These are phyloP conservation scores for Bombyx mandarina DNA, from an alignment of 1,140 invertebrate species.

Conservation along the genomic window DNA sequence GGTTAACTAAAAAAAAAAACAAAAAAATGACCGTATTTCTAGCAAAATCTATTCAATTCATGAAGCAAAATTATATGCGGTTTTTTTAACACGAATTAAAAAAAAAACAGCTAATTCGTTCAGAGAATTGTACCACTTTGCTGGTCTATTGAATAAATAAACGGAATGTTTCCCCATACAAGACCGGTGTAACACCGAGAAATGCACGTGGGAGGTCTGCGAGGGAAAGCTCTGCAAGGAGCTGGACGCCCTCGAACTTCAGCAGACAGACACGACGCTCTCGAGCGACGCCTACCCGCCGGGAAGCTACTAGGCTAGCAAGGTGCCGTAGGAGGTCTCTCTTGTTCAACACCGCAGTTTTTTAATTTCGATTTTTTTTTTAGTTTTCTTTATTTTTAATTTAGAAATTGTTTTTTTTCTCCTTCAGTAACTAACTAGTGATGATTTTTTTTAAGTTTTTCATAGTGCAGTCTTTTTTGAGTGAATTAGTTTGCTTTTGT, in stretches of 20 bases:
- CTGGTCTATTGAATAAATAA: too few relatives aligned
- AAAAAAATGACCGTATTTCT: too few relatives aligned
- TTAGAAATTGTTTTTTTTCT: too few relatives aligned
- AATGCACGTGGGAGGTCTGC: conserved; percentile 60
- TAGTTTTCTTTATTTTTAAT: too few relatives aligned
- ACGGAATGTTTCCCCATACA: conserved; percentile 1
- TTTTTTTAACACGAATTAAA: too few relatives aligned
- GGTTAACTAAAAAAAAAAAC: too few relatives aligned
- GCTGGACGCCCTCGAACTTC: conserved; percentile 49
- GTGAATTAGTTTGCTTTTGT: background rate
- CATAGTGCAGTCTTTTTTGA: background rate
- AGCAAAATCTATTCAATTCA: too few relatives aligned
- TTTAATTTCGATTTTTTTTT: background rate
- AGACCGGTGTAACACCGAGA: conserved; percentile 59
- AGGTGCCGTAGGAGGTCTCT: too few relatives aligned
- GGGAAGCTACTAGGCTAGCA: conserved; percentile 11
- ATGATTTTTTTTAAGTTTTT: background rate
- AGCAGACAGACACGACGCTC: conserved; percentile 35
- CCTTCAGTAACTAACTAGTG: too few relatives aligned
- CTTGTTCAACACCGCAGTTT: background rate
- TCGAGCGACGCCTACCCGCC: conserved; percentile 20
- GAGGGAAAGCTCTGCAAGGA: conserved; percentile 59
- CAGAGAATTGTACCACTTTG: too few relatives aligned
- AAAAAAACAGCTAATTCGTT: too few relatives aligned
- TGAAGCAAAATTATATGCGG: too few relatives aligned